These are phyloP conservation scores for Catharus minimus DNA, from an alignment of 2,113 vertebrate species.

Conservation along the genomic window DNA sequence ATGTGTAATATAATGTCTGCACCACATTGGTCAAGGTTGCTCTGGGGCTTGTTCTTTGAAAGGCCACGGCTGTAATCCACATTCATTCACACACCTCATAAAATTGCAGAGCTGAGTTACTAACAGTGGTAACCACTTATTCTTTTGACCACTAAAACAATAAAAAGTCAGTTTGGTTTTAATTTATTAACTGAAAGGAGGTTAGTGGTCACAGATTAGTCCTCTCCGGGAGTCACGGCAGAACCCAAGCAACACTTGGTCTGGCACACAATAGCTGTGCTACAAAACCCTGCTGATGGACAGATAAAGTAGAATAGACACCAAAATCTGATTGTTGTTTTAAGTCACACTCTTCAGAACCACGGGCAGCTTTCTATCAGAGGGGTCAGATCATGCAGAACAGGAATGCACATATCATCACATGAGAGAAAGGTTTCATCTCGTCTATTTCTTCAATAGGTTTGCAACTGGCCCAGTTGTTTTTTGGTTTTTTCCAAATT, in stretches of 20 bases:
- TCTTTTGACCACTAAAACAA: constrained; percentile 38
- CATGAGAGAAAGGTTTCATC: background rate
- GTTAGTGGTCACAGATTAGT: background rate
- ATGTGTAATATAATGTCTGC: background rate
- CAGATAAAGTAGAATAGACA: background rate
- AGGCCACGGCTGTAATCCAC: background rate
- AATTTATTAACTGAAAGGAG: constrained; percentile 43
- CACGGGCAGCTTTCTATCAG: background rate
- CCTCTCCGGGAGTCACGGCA: background rate
- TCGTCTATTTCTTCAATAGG: background rate
- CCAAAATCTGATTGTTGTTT: background rate
- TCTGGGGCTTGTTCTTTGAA: constrained; percentile 14
- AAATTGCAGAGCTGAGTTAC: constrained; percentile 24
- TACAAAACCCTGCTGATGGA: background rate
- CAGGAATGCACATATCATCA: background rate
- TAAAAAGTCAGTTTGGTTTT: constrained; percentile 17
- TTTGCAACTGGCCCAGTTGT: background rate
- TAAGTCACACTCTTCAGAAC: background rate
- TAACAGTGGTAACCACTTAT: constrained; percentile 26
- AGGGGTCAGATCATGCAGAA: background rate
- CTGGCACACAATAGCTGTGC: background rate
- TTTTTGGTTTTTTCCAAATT: background rate
- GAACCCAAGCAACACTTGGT: background rate
- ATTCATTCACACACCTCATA: constrained; percentile 19
- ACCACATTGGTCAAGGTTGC: constrained; percentile 20